Evolutionary conservation across 2,113 vertebrate genomes (phyloP), one percentile per base, ranked within the genome.

Genomic region (Lathamus discolor): DNA sequence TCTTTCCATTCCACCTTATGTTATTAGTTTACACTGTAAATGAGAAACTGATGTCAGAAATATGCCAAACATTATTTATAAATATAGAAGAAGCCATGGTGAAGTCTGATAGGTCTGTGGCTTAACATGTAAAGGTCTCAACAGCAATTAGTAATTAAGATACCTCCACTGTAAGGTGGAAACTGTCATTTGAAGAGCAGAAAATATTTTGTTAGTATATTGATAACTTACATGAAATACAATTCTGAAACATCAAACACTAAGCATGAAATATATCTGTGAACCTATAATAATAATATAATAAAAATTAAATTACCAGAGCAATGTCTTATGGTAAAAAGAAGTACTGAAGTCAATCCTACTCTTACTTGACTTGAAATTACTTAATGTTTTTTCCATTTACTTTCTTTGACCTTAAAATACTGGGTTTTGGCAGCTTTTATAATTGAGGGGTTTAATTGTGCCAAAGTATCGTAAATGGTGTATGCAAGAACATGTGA

Each of bases 31-130:
- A 86, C 20, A 1, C 94, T 76, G 75, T 77, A 92, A 97, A 96
- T 90, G 91, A 95, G 93, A 97, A 95, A 84, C 93, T 69, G 84
- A 96, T 94, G 82, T 81, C 85, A 87, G 73, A 95, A 69, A 76
- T 77, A 83, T 88, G 86, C 80, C 91, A 93, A 86, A 63, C n/a
- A 74, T 94, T 82, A 63, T 93, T 87, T 92, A 93, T 93, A 96
- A 96, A 95, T 91, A 92, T 28, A 52, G 15, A 27, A 59, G 43
- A 52, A 84, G 17, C 33, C 25, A 59, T 67, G 17, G n/a, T 67
- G 66, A 83, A 62, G 70, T 41, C 69, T 88, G 55, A 75, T 66
- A 92, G 84, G 62, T 83, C 57, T 72, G 37, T 79, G 92, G 73
- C 29, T 82, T 83, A 59, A n/a, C 37, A 78, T 69, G 73, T 55